These are phyloP conservation scores for Chiridota heheva DNA, from an alignment of 35 echinoderm and acorn worm genomes.

Conservation along the genomic window DNA sequence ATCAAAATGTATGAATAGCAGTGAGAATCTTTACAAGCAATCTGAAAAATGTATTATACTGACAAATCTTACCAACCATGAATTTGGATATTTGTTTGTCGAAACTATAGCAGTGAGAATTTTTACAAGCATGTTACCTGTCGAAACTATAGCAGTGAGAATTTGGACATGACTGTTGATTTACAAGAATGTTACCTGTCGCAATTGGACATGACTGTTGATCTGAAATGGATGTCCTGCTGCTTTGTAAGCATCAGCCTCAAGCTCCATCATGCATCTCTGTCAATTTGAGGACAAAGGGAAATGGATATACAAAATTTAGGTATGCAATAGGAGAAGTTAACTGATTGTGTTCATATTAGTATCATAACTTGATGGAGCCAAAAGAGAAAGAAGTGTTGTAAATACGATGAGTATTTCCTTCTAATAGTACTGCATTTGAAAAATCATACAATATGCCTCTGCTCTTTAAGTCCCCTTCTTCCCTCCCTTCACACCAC, in stretches of 20 bases:
- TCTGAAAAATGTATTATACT: background rate
- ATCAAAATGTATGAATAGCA: no score
- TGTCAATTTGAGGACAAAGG: background rate
- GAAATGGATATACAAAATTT: background rate
- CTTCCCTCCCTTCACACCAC: no score
- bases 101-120: background rate
- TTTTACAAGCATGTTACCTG: background rate
- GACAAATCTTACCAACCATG: background rate
- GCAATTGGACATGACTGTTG: constrained; percentile 79
- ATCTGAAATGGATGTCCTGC: constrained; percentile 74
- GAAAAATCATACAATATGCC: no score
- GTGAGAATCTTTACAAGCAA: background rate
- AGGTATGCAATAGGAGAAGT: background rate
- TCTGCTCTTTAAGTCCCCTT: no score
- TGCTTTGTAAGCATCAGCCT: constrained; percentile 48
- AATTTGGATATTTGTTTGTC: background rate
- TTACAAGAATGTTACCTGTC: no score
- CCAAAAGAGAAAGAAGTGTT: background rate
- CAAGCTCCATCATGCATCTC: constrained; percentile 47
- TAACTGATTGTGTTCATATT: background rate
- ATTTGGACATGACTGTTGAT: background rate
- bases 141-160: no score
- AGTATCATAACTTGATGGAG: background rate
- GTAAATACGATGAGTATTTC: background rate
- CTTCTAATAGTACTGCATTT: background rate